Percentiles rank a stretch among this genome's conserved stretches.
Evolutionary conservation across 1,140 invertebrate species (phyloP).

Genomic region (Macrobrachium nipponense): DNA sequence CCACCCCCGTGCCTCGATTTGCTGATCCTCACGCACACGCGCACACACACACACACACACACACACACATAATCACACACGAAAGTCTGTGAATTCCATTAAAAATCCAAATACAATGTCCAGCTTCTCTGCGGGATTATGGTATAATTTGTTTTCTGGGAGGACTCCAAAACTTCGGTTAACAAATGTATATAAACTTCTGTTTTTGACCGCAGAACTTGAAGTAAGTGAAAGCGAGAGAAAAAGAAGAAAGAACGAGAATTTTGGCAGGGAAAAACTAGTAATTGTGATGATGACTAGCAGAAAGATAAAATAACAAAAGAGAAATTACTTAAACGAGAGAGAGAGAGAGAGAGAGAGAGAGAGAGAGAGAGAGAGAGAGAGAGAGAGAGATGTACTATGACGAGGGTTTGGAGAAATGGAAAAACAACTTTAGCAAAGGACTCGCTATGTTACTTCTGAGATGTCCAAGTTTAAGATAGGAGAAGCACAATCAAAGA

Average conservation of each 20-base stretch:
- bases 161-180: too few species aligned
- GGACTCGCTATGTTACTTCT: too few species aligned
- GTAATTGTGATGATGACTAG: too few species aligned
- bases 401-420: too few species aligned
- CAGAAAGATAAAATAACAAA: too few species aligned
- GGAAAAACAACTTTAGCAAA: too few species aligned
- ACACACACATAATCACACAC: background rate
- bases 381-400: background rate
- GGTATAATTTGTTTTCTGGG: too few species aligned
- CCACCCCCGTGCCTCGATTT: too few species aligned
- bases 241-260: background rate
- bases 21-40: background rate
- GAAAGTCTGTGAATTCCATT: background rate
- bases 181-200: background rate
- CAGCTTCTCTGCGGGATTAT: background rate
- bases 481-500: too few species aligned
- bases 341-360: conserved; percentile 10
- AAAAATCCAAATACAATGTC: background rate
- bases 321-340: background rate
- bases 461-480: too few species aligned
- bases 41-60: conserved; percentile 16
- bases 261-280: too few species aligned
- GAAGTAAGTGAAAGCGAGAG: background rate
- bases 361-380: conserved; percentile 18
- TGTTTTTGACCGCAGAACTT: too few species aligned